These are phyloP conservation scores for Syrista parreyssii DNA, from an alignment of 2,888 invertebrate species.

Conservation along the genomic window DNA sequence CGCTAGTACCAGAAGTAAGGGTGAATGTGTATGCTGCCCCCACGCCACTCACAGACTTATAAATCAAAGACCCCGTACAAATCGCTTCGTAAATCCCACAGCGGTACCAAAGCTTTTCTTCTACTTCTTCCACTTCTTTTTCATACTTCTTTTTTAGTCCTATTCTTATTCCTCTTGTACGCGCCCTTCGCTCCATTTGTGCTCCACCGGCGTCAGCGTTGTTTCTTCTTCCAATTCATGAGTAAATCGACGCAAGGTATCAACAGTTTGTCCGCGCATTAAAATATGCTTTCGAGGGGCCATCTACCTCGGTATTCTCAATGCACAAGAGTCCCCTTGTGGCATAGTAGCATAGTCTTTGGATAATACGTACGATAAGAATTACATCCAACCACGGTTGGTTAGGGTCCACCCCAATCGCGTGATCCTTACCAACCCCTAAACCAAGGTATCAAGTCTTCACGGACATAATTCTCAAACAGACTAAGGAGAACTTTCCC, in stretches of 20 bases:
- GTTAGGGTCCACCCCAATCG: background rate
- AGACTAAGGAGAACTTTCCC: background rate
- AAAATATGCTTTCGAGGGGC: background rate
- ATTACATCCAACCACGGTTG: background rate
- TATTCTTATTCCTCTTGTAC: background rate
- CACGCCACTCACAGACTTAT: slow-evolving; percentile 48
- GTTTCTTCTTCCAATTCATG: background rate
- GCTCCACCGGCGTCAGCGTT: background rate
- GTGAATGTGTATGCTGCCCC: slow-evolving; percentile 15
- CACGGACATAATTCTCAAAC: background rate
- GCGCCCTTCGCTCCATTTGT: background rate
- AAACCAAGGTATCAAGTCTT: background rate
- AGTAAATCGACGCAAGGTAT: background rate
- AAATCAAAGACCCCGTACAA: slow-evolving; percentile 57
- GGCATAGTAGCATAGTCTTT: background rate
- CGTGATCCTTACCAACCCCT: background rate
- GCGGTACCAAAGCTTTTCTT: slow-evolving; percentile 19
- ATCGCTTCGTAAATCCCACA: slow-evolving; percentile 49
- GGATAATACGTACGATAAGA: background rate
- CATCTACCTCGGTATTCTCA: background rate
- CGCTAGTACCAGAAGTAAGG: slow-evolving; percentile 2
- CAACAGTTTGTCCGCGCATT: background rate
- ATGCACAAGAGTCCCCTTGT: background rate
- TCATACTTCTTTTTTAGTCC: background rate
- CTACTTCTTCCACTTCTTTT: background rate